Evolutionary conservation across 2,113 vertebrate species (phyloP).

Genomic region (Nibea albiflora): DNA sequence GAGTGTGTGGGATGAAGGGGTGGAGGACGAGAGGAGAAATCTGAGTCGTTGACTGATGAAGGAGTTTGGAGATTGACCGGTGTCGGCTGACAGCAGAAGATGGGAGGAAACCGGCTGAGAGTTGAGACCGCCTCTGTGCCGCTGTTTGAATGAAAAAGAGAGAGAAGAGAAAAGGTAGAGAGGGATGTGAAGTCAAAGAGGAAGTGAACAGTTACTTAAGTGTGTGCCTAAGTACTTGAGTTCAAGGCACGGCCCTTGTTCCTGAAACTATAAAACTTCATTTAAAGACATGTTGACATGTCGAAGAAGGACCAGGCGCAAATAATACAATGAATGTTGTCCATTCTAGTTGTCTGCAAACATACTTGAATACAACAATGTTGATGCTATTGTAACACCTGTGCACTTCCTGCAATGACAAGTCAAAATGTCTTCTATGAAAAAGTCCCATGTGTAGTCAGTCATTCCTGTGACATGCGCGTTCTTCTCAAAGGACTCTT

Average conservation of each 20-base stretch:
- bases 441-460: background rate
- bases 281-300: constrained; percentile 2
- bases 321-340: background rate
- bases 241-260: background rate
- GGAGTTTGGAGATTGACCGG: too few species aligned
- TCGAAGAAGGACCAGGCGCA: background rate
- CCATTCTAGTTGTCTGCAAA: background rate
- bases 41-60: too few species aligned
- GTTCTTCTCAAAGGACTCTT: background rate
- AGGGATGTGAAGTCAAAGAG: too few species aligned
- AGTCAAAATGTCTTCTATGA: background rate
- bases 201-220: too few species aligned
- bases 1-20: too few species aligned
- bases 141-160: too few species aligned
- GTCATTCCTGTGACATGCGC: background rate
- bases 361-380: background rate
- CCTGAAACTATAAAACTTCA: background rate
- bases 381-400: background rate
- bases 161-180: too few species aligned
- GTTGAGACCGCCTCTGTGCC: too few species aligned
- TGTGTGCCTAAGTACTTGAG: too few species aligned
- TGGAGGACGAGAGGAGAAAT: too few species aligned
- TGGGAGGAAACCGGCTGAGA: too few species aligned
- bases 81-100: too few species aligned
- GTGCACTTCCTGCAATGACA: background rate